Evolutionary conservation across 1,140 invertebrate genomes (phyloP), one percentile per base, ranked within the genome.

Genomic region (Halictus rubicundus): DNA sequence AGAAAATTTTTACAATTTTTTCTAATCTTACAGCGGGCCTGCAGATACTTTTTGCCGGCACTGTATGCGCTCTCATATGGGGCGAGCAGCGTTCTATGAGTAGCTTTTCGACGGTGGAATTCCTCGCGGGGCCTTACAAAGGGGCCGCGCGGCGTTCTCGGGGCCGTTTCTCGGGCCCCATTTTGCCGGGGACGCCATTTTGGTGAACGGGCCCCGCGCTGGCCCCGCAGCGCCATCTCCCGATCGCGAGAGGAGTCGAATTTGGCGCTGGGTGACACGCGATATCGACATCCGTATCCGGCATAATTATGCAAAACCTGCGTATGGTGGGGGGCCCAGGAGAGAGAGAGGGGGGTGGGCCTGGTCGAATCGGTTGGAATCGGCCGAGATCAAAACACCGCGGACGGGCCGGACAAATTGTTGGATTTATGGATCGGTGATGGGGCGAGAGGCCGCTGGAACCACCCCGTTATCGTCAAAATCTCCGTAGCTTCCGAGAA

Each of bases 401-500:
- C 73, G 82, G 90, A 90, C 88, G 85, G 82, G 66, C 73, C 75
- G 82, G 91, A 92, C 92, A 92, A 92, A 92, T 92, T 92, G 90
- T 88, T 89, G 85, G 86, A 92, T 92, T 92, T 92, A 92, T 92
- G 87, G 89, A 89, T 91, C 87, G 88, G 82, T 90, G 90, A 90
- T 84, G 88, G 85, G 87, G 84, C 88, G 84, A 88, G 54, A 68
- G 83, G 73, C 77, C 77, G 80, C 68, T 83, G 88, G 74, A 90
- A 88, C 73, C 85, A 87, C 82, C 73, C 85, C 81, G 82, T 91
- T 92, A 91, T 91, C 90, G 87, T 88, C 49, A 78, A 86, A 92
- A 92, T 91, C 90, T 92, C 79, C 82, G 89, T 89, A 91, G 88
- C 90, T 91, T 90, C 87, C 76, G 88, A 90, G 90, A 90, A 90